Conservation (phyloP, 2,797 vertebrate genomes). For the Manis pentadactyla region DNA sequence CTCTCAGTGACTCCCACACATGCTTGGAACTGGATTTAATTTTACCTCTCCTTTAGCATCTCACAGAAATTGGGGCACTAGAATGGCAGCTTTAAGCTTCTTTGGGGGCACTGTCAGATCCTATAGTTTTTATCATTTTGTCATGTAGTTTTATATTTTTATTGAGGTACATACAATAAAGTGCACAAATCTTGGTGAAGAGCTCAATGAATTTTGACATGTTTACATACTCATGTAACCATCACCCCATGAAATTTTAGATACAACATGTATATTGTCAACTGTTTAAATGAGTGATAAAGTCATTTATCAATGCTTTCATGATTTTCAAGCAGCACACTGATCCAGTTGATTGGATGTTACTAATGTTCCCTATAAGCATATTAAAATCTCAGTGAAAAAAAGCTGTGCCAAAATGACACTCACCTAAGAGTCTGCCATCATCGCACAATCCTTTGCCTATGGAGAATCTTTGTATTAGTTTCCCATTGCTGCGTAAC, state of each 20-base stretch:
- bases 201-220: too few relatives aligned
- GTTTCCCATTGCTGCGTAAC: neutral
- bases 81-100: neutral
- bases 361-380: neutral
- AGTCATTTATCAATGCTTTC: neutral
- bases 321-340: slow-evolving; percentile 6
- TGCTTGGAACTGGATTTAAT: slow-evolving; percentile 62
- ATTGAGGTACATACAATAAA: too few relatives aligned
- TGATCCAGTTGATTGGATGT: neutral
- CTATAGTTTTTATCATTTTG: neutral
- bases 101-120: neutral
- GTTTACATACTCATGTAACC: too few relatives aligned
- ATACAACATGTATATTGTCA: neutral
- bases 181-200: too few relatives aligned
- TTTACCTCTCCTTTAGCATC: slow-evolving; percentile 62
- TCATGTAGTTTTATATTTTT: neutral
- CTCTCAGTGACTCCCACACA: slow-evolving; percentile 47
- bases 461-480: neutral
- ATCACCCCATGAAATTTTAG: neutral
- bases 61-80: slow-evolving; percentile 50
- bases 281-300: neutral
- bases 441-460: neutral
- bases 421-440: neutral
- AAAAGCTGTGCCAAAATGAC: neutral
- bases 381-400: neutral